Base-by-base conservation (phyloP, 2,113 vertebrate species). In the Phalacrocorax carbo region DNA sequence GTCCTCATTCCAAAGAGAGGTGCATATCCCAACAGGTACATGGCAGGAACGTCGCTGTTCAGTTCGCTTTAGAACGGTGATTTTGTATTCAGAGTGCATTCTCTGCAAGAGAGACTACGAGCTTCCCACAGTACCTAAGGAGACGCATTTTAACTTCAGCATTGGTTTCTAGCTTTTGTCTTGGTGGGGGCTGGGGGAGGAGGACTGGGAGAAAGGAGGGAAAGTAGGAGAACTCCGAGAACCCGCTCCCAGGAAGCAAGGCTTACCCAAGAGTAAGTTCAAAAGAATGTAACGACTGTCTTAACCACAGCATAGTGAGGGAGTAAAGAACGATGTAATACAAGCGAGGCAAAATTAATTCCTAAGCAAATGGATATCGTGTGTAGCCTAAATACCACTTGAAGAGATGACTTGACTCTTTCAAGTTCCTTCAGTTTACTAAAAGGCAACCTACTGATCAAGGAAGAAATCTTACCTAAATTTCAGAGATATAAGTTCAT, bases 31-130 rank as follows among this genome's bases (percentile, higher is more conserved):
- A 66, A 58, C 60, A 65, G 49, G 40, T n/a, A 54, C 12, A 15
- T 1, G 11, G 25, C 8, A 66, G 15, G n/a, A n/a, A 76, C 0
- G 0, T 38, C 76, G 34, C 84, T 71, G 25, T 54, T n/a, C 22
- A 29, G 48, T 40, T 30, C 2, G 5, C 23, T 75, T 76, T 40
- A 21, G 61, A 83, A 23, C 0, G 2, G 19, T 23, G 13, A 36
- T 38, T 57, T 36, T 68, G 38, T 48, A n/a, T 38, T 52, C 42
- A 34, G 54, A 57, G 34, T 26, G 42, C 26, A 38, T 73, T 73
- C 69, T n/a, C 3, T 3, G 20, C 22, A 71, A 49, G 55, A 64
- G 49, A 84, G 55, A 29, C 6, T 1, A 69, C 36, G 70, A 49
- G 36, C 46, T 36, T 82, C 36, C 55, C 19, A 48, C 36, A 51